Conservation (phyloP, 2,113 vertebrate genomes). For the Hepsetus odoe region DNA sequence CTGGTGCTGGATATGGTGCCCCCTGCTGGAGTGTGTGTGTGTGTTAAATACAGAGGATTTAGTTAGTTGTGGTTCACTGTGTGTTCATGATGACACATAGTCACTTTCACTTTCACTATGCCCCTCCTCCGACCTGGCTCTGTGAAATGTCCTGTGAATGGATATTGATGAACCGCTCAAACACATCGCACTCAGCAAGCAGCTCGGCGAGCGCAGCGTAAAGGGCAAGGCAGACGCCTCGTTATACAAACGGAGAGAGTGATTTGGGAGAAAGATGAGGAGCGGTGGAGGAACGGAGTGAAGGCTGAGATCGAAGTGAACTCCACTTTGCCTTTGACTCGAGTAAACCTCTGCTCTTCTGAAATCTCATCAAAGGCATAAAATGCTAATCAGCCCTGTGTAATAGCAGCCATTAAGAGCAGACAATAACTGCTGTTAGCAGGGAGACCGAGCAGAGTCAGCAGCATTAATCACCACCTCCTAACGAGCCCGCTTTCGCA, state of each 20-base stretch:
- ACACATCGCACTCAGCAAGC: not conserved
- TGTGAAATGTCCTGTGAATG: no score
- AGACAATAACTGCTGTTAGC: slow-evolving; percentile 3
- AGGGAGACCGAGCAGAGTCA: not conserved
- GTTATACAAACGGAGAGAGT: not conserved
- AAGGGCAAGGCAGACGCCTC: not conserved
- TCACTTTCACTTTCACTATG: no score
- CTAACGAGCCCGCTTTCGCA: not conserved
- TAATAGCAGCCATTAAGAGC: not conserved
- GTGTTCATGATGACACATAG: no score
- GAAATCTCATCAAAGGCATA: not conserved
- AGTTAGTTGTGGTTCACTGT: no score
- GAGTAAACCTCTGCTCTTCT: not conserved
- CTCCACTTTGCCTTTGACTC: slow-evolving; percentile 4
- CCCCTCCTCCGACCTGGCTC: no score
- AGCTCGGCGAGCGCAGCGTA: not conserved
- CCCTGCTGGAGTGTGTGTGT: no score
- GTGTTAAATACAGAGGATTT: no score
- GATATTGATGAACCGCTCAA: not conserved
- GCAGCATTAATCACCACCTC: not conserved
- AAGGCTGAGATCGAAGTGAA: not conserved
- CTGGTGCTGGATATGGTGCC: no score
- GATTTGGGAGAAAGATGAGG: not conserved
- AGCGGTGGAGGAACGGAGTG: not conserved
- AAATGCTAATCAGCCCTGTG: slow-evolving; percentile 12